A percentile compares a stretch with the other conserved stretches of the same genome.
Evolutionary conservation across 1,140 invertebrate species (phyloP).

Genomic region (Cepaea nemoralis): DNA sequence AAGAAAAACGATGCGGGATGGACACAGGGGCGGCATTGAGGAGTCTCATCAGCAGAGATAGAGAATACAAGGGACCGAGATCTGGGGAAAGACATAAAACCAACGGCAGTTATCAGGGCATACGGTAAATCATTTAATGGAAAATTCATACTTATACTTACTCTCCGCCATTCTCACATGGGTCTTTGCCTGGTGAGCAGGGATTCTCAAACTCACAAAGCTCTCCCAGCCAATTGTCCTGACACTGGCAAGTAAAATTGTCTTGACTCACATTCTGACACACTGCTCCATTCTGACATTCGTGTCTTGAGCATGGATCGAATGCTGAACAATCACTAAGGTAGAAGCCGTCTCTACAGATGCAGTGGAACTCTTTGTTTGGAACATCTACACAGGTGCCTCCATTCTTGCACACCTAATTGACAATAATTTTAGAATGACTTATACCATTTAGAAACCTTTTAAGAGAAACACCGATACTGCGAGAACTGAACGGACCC

Average conservation of each 20-base stretch:
- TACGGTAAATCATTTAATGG: no score
- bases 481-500: no score
- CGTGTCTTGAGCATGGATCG: constrained; percentile 1
- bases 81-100: no score
- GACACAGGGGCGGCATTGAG: no score
- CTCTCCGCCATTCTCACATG: constrained; percentile 1
- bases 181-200: not conserved
- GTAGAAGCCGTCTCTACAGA: not conserved
- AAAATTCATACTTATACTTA: no score
- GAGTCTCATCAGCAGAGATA: no score
- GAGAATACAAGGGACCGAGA: no score
- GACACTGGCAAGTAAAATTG: not conserved
- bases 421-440: no score
- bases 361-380: not conserved
- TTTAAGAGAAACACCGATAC: no score
- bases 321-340: constrained; percentile 6
- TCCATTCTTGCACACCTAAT: constrained; percentile 20
- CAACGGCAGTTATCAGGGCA: no score
- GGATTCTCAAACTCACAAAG: not conserved
- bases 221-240: not conserved
- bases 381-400: not conserved
- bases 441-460: no score
- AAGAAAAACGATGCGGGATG: no score
- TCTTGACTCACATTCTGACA: not conserved
- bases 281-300: constrained; percentile 8